phyloP scores from a whole-genome alignment of 1,140 invertebrate genomes.

The Polypedilum pembai region DNA sequence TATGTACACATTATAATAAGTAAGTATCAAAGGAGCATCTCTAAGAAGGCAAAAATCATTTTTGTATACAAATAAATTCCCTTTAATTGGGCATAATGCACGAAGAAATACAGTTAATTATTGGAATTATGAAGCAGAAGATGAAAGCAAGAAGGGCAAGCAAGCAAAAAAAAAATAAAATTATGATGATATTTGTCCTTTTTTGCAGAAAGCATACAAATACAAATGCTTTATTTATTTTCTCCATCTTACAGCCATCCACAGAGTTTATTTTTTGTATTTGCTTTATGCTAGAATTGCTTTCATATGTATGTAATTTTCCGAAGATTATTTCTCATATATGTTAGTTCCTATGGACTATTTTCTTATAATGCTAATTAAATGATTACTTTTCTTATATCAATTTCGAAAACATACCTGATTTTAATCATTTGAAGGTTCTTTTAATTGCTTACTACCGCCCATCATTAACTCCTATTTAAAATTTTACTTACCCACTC shows the following conservation, averaged over 20 bases:
- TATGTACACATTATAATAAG: neutral
- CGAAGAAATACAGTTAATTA: slow-evolving; percentile 13
- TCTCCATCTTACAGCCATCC: neutral
- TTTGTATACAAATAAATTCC: slow-evolving; percentile 12
- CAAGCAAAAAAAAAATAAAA: neutral
- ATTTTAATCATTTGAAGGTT: too few species aligned
- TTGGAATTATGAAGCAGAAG: slow-evolving; percentile 17
- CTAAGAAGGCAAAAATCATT: neutral
- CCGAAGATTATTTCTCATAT: neutral
- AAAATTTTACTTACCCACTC: too few species aligned
- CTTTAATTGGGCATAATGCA: slow-evolving; percentile 17
- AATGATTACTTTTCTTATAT: too few species aligned
- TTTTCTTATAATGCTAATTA: too few species aligned
- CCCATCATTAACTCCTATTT: too few species aligned
- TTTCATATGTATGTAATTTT: neutral
- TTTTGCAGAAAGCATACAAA: neutral
- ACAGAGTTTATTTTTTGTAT: neutral
- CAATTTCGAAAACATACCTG: too few species aligned
- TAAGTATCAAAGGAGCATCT: neutral
- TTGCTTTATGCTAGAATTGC: neutral
- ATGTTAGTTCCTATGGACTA: too few species aligned
- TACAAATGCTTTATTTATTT: neutral
- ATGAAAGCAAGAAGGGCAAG: neutral
- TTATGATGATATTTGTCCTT: slow-evolving; percentile 12
- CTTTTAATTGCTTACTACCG: too few species aligned